Evolutionary conservation across 2,888 invertebrate genomes (phyloP), one percentile per base, ranked within the genome.

Genomic region (Coenonympha glycerion): DNA sequence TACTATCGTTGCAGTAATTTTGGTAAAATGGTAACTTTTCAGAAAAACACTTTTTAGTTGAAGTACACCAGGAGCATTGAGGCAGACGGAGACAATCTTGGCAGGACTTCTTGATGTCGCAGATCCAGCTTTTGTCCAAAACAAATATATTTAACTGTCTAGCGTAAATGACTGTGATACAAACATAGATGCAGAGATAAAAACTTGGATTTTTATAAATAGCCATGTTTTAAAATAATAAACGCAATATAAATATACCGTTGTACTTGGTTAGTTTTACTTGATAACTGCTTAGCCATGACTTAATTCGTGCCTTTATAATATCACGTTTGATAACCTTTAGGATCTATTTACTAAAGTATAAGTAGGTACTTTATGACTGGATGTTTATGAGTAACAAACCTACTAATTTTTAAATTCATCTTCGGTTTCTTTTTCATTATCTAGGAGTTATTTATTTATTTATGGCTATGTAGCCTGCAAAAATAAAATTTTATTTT

Each of bases 1-100:
- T 72, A 36, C 69, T 61, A 55, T 80, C 73, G 19, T 61, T 57
- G 56, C 85, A 86, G 56, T 64, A 76, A 1, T 68, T 60, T 51
- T 67, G 57, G 49, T 49, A 61, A 19, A 36, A 46, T 9, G 61
- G 51, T 40, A 79, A 53, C 13, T 64, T 60, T 44, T 66, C 68
- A 4, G 84, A 80, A 60, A 74, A 85, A 55, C 86, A 87, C 64
- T 61, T 73, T n/a, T 65, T 73, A 47, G 76, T 68, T 3, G 65
- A 58, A 11, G 64, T 58, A 55, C 86, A 86, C 87, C 87, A 87
- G 3, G 83, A 75, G 63, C 87, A 87, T 48, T 84, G 85, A 24
- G 72, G 57, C 18, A 85, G 62, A 19, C 64, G 68, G 6, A 87
- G 64, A 59, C 87, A 87, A 18, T 76, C 72, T n/a, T 68, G 48